These are phyloP conservation scores for Polia nebulosa DNA, from an alignment of 2,888 invertebrate genomes.

Conservation along the genomic window DNA sequence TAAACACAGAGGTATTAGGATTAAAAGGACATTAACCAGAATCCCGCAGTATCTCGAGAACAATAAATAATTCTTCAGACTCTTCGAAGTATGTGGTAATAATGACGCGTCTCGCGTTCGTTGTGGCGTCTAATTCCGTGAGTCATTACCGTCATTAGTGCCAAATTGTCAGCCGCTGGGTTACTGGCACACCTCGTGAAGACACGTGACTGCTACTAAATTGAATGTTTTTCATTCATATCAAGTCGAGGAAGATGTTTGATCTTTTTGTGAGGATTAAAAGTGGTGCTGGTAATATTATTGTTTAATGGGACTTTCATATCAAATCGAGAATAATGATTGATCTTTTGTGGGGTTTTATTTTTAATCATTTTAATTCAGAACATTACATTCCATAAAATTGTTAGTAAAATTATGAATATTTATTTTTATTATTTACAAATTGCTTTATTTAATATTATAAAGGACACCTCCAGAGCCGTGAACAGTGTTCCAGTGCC, in stretches of 20 bases:
- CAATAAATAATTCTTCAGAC: constrained; percentile 26
- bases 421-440: too few relatives aligned
- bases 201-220: constrained; percentile 1
- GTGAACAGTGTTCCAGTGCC: too few relatives aligned
- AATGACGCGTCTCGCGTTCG: constrained; percentile 20
- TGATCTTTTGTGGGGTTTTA: too few relatives aligned
- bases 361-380: too few relatives aligned
- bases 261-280: background rate
- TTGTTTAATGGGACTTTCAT: background rate
- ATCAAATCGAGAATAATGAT: too few relatives aligned
- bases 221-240: constrained; percentile 20
- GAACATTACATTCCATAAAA: too few relatives aligned
- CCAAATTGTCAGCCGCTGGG: constrained; percentile 34
- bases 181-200: constrained; percentile 27
- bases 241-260: background rate
- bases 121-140: constrained; percentile 52
- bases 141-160: constrained; percentile 34
- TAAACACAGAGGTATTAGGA: background rate
- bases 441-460: too few relatives aligned
- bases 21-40: background rate
- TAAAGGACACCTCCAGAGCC: too few relatives aligned
- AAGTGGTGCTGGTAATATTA: background rate
- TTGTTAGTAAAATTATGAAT: too few relatives aligned
- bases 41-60: background rate
- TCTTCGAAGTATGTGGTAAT: constrained; percentile 14